These are phyloP conservation scores for Nicator chloris DNA, from an alignment of 2,113 vertebrate genomes.

Conservation along the genomic window DNA sequence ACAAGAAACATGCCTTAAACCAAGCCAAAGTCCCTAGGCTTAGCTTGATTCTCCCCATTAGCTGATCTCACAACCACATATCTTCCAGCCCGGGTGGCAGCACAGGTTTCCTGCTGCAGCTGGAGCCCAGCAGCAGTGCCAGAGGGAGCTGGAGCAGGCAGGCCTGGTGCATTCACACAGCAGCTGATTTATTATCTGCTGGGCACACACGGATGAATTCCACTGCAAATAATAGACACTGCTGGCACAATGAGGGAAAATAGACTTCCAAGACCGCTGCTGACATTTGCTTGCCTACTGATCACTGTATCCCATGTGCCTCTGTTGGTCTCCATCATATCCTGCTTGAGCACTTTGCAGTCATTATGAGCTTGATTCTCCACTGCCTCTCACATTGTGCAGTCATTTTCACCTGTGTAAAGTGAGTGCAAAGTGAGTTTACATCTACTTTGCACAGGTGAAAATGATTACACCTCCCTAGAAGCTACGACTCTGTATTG, in stretches of 20 bases:
- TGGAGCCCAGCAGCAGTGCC: neutral
- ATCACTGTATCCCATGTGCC: neutral
- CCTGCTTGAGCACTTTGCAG: neutral
- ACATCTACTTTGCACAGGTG: neutral
- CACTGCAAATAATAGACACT: neutral
- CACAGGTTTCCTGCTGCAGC: neutral
- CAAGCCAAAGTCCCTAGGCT: neutral
- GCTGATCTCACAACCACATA: neutral
- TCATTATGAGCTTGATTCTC: neutral
- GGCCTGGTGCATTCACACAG: neutral
- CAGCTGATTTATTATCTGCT: neutral
- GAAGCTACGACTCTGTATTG: neutral
- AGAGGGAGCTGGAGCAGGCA: neutral
- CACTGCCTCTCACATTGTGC: neutral
- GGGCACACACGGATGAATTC: neutral
- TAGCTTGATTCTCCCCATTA: neutral
- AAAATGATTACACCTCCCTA: neutral
- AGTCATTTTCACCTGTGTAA: conserved; percentile 22
- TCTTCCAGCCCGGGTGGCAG: neutral
- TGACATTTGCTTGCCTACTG: neutral
- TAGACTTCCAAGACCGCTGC: neutral
- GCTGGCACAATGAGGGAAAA: neutral
- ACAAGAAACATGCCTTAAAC: neutral
- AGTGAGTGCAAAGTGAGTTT: conserved; percentile 44
- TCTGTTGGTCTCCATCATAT: neutral